Evolutionary conservation across 2,113 vertebrate genomes (phyloP).

Genomic region (Brachionichthys hirsutus): DNA sequence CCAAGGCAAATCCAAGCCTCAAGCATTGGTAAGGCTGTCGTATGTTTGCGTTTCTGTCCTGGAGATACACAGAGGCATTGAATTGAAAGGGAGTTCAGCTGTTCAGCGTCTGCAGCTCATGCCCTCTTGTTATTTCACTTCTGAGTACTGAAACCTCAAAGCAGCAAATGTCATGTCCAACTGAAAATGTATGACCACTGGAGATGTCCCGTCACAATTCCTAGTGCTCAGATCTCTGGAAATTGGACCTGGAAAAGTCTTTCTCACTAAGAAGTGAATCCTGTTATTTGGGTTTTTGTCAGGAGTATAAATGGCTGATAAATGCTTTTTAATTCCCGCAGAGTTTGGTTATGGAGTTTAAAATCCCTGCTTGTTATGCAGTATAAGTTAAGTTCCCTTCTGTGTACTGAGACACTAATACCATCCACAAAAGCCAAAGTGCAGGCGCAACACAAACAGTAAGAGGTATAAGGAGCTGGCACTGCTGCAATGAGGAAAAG

Average conservation of each 20-base stretch:
- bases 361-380: not conserved
- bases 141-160: constrained; percentile 49
- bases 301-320: constrained; percentile 13
- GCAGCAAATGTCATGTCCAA: constrained; percentile 61
- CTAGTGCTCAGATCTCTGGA: constrained; percentile 37
- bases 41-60: not conserved
- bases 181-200: constrained; percentile 57
- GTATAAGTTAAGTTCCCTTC: not conserved
- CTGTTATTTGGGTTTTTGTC: no score
- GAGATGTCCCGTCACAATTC: constrained; percentile 49
- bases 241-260: constrained; percentile 18
- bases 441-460: not conserved
- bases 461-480: not conserved
- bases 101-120: constrained; percentile 35
- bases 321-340: constrained; percentile 1
- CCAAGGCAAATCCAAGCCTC: constrained; percentile 15
- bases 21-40: constrained; percentile 2
- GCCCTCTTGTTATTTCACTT: constrained; percentile 42
- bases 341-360: constrained; percentile 17
- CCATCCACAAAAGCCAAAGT: not conserved
- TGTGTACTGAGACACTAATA: not conserved
- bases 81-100: constrained; percentile 32
- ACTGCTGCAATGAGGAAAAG: no score
- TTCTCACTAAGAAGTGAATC: constrained; percentile 7
- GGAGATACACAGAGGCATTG: not conserved